Conservation (phyloP, 1,140 invertebrate species). For the Leptinotarsa defecta region DNA sequence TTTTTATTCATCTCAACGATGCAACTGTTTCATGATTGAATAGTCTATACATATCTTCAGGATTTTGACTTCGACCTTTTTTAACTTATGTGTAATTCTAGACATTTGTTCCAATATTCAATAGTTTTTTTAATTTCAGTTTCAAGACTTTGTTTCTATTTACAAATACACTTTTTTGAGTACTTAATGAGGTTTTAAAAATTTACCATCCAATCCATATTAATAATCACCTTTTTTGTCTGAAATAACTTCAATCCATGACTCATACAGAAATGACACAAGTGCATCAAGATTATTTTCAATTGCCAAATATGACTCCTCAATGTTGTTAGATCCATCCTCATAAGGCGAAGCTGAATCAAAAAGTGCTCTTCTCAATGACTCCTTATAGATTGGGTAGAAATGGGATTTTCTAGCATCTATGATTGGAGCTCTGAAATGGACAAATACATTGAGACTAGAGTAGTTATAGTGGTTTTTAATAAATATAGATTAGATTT, state of each 20-base stretch:
- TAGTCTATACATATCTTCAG: no score
- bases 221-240: slow-evolving; percentile 31
- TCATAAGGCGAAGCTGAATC: background rate
- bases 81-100: no score
- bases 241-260: slow-evolving; percentile 72
- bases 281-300: slow-evolving; percentile 64
- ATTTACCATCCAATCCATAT: slow-evolving; percentile 20
- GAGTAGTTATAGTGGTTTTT: no score
- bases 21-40: no score
- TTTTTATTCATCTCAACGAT: no score
- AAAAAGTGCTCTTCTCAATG: slow-evolving; percentile 15
- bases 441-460: background rate
- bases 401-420: no score
- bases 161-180: no score
- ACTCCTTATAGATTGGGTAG: slow-evolving; percentile 19
- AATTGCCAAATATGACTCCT: slow-evolving; percentile 16
- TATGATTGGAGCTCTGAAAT: no score
- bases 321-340: slow-evolving; percentile 26
- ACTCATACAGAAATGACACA: slow-evolving; percentile 73
- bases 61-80: no score
- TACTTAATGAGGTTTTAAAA: slow-evolving; percentile 15
- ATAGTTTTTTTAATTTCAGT: background rate
- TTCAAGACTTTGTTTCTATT: no score
- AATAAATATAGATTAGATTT: no score
- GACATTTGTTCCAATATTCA: background rate